Evolutionary conservation across 2,797 vertebrate species (phyloP), one percentile per base, ranked within the genome.

Genomic region (Gymnodraco acuticeps): DNA sequence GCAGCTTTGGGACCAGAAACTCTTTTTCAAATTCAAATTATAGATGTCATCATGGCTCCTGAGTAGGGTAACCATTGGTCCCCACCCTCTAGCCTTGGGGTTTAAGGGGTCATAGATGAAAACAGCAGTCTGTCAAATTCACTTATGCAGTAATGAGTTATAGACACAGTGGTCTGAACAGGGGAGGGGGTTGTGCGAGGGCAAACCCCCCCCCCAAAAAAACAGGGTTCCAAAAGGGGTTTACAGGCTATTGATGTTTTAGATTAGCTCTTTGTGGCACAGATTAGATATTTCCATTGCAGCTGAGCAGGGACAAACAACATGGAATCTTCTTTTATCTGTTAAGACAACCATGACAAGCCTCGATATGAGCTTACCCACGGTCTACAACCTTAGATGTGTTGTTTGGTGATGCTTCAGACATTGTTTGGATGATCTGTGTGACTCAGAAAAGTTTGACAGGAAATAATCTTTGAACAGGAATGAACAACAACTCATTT

Each of bases 211-310:
- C 77, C 47, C 47, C 60, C 77, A 72, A 68, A 41, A 84, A 94
- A 94, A 94, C 89, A 10, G 84, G 80, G 91, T 91, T 62, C 90
- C 92, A 86, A 78, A 85, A 92, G 92, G 92, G 91, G 41, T 77
- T 82, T 59, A 51, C 52, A 80, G 59, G 65, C 42, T 82, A 72
- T 70, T 82, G 77, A 71, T 87, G 79, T 77, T 64, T 80, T 75
- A 81, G 74, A 87, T 87, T 85, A 80, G 64, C 62, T 87, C 66
- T 87, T 82, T 80, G 77, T 77, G 75, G 77, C 58, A 77, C 64
- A 83, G 80, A 83, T 86, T 72, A 73, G 47, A 81, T 82, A 63
- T 73, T 66, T 55, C 33, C 52, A 53, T 55, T 74, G 79, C 78
- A 78, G 66, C 78, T 75, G 61, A 70, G 78, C 47, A 61, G 20